These are phyloP conservation scores for Eutolmus rufibarbis DNA, from an alignment of 2,888 invertebrate genomes.

Conservation along the genomic window DNA sequence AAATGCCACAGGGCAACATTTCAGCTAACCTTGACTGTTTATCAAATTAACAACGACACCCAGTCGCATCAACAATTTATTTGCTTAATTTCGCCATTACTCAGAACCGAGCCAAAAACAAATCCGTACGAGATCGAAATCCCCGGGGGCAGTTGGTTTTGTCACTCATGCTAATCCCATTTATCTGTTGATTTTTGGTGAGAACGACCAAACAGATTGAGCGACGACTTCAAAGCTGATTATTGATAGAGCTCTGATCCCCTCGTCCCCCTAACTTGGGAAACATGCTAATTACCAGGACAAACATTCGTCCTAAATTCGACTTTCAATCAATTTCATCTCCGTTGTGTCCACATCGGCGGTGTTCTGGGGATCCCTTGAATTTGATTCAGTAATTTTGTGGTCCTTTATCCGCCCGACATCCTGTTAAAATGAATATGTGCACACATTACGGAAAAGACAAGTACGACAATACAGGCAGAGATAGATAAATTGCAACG, in stretches of 20 bases:
- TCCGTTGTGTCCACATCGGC: neutral
- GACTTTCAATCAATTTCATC: slow-evolving; percentile 16
- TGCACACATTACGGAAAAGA: neutral
- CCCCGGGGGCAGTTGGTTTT: neutral
- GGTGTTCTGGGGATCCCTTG: neutral
- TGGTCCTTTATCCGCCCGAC: neutral
- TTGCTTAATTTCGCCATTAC: slow-evolving; percentile 7
- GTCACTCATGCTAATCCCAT: slow-evolving; percentile 1
- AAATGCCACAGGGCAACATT: neutral
- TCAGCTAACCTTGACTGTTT: neutral
- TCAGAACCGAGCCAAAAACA: neutral
- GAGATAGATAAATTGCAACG: no score
- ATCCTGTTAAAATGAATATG: neutral
- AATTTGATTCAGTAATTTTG: neutral
- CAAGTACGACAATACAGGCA: no score
- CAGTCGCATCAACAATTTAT: neutral
- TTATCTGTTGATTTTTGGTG: slow-evolving; percentile 11
- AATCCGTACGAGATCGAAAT: neutral
- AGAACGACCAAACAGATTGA: slow-evolving; percentile 9
- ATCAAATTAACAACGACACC: neutral
- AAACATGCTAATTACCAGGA: neutral
- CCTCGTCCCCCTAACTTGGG: neutral
- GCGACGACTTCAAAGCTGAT: slow-evolving; percentile 11
- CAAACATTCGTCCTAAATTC: neutral
- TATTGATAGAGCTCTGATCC: neutral